Evolutionary conservation across 1,140 invertebrate species (phyloP), one percentile per base, ranked within the genome.

Genomic region (Scaptomyza pallida): DNA sequence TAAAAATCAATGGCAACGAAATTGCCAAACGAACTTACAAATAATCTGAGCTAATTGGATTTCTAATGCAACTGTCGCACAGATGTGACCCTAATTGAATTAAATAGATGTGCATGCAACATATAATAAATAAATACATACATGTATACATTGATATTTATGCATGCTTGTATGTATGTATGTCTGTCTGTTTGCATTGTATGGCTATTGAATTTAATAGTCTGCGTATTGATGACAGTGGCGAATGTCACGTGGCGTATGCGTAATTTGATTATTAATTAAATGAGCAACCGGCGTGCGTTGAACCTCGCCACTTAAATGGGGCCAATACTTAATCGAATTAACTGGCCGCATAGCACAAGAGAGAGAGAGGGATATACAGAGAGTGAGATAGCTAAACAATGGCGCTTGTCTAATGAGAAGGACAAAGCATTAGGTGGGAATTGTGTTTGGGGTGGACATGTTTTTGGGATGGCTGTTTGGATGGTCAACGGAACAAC

Each of bases 191-290:
- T 45, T n/a, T 45, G 10, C 6, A n/a, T 47, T 45, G 16, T 13
- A 13, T 67, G 23, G 23, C 35, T 51, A 57, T 55, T 37, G 54
- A 52, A 52, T 55, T 55, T 40, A 55, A 43, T 43, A 17, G 40
- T 44, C 23, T 30, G 41, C 16, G 13, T 57, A 30, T 44, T 44
- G 55, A 45, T 57, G 55, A 57, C 52, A 55, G 1, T 41, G 47
- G 19, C 21, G 15, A 26, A 35, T 54, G 81, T 74, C 73, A 81
- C 78, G 57, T 71, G 74, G 69, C 82, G 81, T 86, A 86, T 86
- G 65, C 81, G 82, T 86, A 86, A 88, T 86, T 86, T 75, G 78
- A 88, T 86, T 88, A 86, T 81, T 86, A 88, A 86, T 86, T 86
- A 75, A 86, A 85, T 86, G 75, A 35, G 61, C 75, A 21, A 60